Conservation (phyloP, 1,140 invertebrate genomes). For the Ephestia elutella region DNA sequence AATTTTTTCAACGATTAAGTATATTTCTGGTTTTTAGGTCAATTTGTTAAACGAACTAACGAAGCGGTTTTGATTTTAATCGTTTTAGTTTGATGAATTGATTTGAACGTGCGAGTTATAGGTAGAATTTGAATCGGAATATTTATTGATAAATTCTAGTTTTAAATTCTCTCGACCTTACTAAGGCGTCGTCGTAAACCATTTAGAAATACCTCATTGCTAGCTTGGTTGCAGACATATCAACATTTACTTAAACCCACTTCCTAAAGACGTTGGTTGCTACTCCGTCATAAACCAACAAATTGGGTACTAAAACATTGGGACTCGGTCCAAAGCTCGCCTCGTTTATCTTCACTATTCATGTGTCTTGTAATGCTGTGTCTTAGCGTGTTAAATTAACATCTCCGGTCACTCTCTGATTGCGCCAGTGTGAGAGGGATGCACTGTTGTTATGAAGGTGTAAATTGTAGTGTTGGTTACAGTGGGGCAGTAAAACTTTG, state of each 20-base stretch:
- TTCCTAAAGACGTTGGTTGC: background rate
- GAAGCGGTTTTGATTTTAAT: no score
- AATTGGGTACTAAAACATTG: conserved; percentile 5
- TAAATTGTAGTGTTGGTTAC: background rate
- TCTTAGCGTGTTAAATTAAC: conserved; percentile 2
- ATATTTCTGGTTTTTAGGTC: no score
- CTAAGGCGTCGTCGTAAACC: no score
- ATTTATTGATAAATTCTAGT: no score
- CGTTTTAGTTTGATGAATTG: no score
- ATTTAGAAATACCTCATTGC: no score
- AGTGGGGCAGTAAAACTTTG: background rate
- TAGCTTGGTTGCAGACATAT: background rate
- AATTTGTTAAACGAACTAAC: no score
- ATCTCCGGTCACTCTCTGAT: background rate
- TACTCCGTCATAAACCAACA: background rate
- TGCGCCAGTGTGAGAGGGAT: background rate
- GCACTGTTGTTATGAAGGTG: background rate
- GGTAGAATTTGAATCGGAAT: no score
- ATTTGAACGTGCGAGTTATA: no score
- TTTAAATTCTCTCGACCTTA: no score
- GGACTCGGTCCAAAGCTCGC: background rate
- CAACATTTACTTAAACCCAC: background rate
- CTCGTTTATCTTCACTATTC: conserved; percentile 3
- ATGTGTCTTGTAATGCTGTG: background rate
- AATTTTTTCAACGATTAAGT: no score